These are phyloP conservation scores for Thymallus thymallus DNA, from an alignment of 2,113 vertebrate genomes.

Conservation along the genomic window DNA sequence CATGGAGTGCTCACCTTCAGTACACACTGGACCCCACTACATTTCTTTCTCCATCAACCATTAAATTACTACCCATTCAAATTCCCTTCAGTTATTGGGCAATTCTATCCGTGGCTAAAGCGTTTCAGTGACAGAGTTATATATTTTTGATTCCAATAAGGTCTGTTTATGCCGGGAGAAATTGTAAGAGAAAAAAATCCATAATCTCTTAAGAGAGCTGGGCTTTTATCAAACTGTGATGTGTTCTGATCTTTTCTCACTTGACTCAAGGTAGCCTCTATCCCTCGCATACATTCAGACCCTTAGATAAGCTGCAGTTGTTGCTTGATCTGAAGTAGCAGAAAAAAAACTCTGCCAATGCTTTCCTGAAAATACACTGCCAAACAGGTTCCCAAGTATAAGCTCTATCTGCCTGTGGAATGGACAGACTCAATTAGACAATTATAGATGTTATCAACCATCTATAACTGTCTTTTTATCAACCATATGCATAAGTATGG, in stretches of 20 bases:
- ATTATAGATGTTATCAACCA: constrained; percentile 5
- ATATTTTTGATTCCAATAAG: constrained; percentile 16
- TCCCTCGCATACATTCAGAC: constrained; percentile 4
- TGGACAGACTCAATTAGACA: too few relatives aligned
- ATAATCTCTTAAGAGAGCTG: constrained; percentile 44
- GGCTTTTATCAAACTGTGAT: constrained; percentile 28
- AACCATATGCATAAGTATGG: too few relatives aligned
- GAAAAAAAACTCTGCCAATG: constrained; percentile 5
- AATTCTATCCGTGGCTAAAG: constrained; percentile 30
- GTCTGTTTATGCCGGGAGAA: constrained; percentile 35
- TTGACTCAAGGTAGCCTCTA: constrained; percentile 36
- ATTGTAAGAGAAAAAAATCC: constrained; percentile 18
- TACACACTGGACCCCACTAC: constrained; percentile 12
- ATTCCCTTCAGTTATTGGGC: constrained; percentile 35
- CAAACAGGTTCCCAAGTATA: background rate
- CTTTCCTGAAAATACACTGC: background rate
- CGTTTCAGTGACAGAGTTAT: background rate
- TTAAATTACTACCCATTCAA: constrained; percentile 58
- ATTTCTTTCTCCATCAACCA: constrained; percentile 53
- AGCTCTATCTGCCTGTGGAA: background rate
- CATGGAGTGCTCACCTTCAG: constrained; percentile 23
- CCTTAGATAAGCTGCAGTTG: constrained; percentile 40
- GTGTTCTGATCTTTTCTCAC: constrained; percentile 42
- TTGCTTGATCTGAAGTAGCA: constrained; percentile 36
- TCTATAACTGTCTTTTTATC: too few relatives aligned